Base-by-base conservation (phyloP, 2,888 invertebrate genomes). In the Eurois occulta region DNA sequence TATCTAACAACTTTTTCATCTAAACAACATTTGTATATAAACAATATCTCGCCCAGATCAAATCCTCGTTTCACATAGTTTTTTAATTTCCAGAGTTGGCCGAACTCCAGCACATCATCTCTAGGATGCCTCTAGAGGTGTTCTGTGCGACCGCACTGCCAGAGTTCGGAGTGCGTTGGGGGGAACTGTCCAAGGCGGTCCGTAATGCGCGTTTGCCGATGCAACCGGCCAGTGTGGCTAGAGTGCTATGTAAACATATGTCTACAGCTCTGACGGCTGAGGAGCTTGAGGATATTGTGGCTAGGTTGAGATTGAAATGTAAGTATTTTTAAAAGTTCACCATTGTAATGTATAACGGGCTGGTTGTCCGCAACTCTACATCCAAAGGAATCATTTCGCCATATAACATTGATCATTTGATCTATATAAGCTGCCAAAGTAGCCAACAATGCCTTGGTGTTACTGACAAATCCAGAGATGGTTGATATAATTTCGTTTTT, bases 141-240 rank as follows among this genome's bases (percentile, higher is more conserved):
- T 93, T 93, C 80, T 93, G 93, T 70, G 85, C 86, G 3, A 84
- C 87, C 0, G 94, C 92, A 0, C 64, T 94, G 1, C 93, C 95
- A 0, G 95, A 95, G 72, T 92, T 96, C n/a, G 94, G 94, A 0
- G 85, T 96, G 2, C 86, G 86, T 3, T 96, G 95, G 95, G 81
- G 88, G 8, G 93, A 94, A 0, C 86, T 95, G 0, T 88, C 93
- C 0, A 86, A 87, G 0, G 92, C 93, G 0, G 90, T 96, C 0
- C 89, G 94, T 2, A 93, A 91, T 35, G 86, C 91, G 0, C 86
- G 93, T 0, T 83, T 95, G 18, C 93, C 95, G 0, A 94, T 96
- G 94, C 90, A 92, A 1, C 87, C 95, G 0, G 81, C 89, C 0
- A 95, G 93, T 66, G 90, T 95, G 0, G 95, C 95, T 0, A 80